phyloP scores from a whole-genome alignment of 2,797 vertebrate species.

The Dendrocincla tyrannina region DNA sequence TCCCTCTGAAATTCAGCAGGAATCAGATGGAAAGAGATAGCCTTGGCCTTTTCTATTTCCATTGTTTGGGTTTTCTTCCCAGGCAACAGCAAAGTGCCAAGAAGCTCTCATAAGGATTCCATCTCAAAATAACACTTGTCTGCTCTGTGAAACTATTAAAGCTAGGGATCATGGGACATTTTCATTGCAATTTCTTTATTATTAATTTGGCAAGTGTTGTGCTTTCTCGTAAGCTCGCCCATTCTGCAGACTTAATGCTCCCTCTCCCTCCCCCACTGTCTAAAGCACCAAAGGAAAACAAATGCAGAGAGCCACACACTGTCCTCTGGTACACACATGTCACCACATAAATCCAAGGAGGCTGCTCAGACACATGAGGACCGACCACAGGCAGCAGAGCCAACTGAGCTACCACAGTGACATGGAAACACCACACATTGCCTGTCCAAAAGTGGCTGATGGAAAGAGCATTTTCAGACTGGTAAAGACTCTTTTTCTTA shows the following conservation, averaged over 20 bases:
- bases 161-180: conserved; percentile 15
- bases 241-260: neutral
- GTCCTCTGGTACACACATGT: neutral
- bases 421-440: neutral
- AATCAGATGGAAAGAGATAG: conserved; percentile 15
- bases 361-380: neutral
- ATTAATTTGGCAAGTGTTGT: conserved; percentile 39
- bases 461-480: neutral
- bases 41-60: conserved; percentile 11
- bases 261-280: neutral
- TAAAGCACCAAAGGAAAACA: neutral
- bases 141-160: conserved; percentile 22
- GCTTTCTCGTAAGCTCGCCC: neutral
- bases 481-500: neutral
- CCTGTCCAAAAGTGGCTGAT: accelerated
- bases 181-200: conserved; percentile 44
- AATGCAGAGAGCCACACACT: neutral
- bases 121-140: conserved; percentile 59
- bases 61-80: conserved; percentile 53
- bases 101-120: conserved; percentile 48
- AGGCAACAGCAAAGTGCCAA: conserved; percentile 55
- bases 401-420: neutral
- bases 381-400: neutral
- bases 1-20: conserved; percentile 9
- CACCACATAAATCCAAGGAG: neutral